Conservation (phyloP, 2,888 invertebrate species). For the Lamellibrachia satsuma region DNA sequence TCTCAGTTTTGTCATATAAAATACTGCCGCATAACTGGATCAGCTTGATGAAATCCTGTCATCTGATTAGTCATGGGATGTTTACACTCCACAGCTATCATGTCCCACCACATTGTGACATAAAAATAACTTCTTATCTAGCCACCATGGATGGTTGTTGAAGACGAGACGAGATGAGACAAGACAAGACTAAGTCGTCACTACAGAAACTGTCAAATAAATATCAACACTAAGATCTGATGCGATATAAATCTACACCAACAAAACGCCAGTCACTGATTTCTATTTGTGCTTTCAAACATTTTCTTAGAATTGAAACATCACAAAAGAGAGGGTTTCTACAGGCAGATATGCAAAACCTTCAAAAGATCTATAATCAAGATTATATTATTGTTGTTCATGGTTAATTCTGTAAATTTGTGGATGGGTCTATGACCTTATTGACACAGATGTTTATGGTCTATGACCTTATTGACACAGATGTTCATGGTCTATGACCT, state of each 20-base stretch:
- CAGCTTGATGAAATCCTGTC: background rate
- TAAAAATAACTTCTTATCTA: background rate
- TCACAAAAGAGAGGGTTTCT: background rate
- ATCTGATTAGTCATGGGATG: background rate
- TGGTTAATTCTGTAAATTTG: background rate
- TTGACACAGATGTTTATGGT: too few relatives aligned
- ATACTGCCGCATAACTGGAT: background rate
- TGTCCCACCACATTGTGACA: background rate
- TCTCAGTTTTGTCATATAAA: background rate
- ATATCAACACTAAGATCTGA: background rate
- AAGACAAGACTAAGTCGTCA: background rate
- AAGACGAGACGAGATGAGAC: background rate
- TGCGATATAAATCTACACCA: background rate
- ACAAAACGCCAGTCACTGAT: background rate
- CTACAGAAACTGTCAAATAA: background rate
- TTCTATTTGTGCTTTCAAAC: background rate
- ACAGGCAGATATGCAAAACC: background rate
- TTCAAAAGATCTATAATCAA: background rate
- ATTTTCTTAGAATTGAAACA: background rate
- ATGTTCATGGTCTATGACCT: too few relatives aligned
- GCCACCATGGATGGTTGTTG: background rate
- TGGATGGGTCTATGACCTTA: too few relatives aligned
- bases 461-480: too few relatives aligned
- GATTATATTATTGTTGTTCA: background rate
- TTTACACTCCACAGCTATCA: background rate